A percentile compares a stretch with the other conserved stretches of the same genome.
These are phyloP conservation scores for Lasioglossum oenotherae DNA, from an alignment of 2,888 invertebrate genomes.

Conservation along the genomic window DNA sequence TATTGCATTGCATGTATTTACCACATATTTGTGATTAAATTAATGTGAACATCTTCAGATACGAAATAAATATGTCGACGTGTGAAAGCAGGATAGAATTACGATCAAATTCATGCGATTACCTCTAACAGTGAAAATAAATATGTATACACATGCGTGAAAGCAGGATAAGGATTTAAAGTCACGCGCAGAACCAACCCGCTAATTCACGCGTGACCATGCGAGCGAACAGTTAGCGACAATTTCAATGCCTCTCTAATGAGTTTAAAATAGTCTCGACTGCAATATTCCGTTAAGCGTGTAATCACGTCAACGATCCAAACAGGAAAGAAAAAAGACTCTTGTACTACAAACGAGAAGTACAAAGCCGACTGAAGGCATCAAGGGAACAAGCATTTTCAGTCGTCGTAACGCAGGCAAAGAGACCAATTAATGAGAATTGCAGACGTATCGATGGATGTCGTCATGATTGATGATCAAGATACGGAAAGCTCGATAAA, in stretches of 20 bases:
- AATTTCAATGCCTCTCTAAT: constrained; percentile 6
- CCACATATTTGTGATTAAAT: neutral
- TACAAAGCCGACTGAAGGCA: neutral
- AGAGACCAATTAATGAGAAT: constrained; percentile 43
- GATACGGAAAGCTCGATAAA: constrained; percentile 52
- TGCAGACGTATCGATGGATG: constrained; percentile 36
- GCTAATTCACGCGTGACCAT: neutral
- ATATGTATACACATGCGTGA: neutral
- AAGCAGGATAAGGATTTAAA: neutral
- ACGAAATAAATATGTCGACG: no score
- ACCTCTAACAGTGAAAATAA: neutral
- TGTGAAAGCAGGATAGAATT: no score
- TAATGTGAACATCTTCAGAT: neutral
- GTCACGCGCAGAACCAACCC: neutral
- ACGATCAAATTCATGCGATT: neutral
- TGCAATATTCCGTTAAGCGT: neutral
- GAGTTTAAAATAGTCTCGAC: neutral
- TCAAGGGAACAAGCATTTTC: constrained; percentile 5
- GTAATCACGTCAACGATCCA: neutral
- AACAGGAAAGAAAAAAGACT: neutral
- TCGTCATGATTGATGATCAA: constrained; percentile 44
- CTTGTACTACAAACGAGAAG: neutral
- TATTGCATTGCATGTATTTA: neutral
- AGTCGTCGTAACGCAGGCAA: neutral
- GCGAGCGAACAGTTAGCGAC: neutral